Evolutionary conservation across 2,888 invertebrate species (phyloP).

Genomic region (Cordilura impudica): DNA sequence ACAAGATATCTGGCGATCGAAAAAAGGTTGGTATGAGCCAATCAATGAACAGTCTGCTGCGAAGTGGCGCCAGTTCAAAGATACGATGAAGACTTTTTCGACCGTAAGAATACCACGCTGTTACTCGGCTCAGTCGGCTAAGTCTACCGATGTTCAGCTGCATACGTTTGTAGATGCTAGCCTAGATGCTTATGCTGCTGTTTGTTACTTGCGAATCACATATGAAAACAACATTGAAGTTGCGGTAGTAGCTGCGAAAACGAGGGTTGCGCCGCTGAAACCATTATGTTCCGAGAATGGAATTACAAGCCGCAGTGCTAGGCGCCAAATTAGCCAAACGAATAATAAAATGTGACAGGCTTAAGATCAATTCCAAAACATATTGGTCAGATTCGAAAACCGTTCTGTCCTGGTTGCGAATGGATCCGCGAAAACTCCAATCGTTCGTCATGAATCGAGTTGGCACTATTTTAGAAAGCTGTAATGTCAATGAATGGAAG

Average conservation of each 20-base stretch:
- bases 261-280: slow-evolving; percentile 50
- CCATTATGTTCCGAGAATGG: slow-evolving; percentile 36
- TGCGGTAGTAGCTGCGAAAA: slow-evolving; percentile 31
- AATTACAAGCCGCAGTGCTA: slow-evolving; percentile 39
- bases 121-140: too few species aligned
- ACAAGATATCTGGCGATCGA: slow-evolving; percentile 31
- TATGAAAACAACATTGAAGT: slow-evolving; percentile 2
- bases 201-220: slow-evolving; percentile 12
- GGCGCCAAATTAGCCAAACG: slow-evolving; percentile 36
- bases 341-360: slow-evolving; percentile 35
- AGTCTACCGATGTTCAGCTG: too few species aligned
- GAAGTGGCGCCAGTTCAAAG: neutral
- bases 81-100: neutral
- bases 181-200: slow-evolving; percentile 5
- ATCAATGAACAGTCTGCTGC: neutral
- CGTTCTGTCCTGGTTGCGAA: slow-evolving; percentile 65
- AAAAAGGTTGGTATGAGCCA: neutral
- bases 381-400: slow-evolving; percentile 67
- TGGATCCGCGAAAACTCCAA: neutral
- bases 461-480: slow-evolving; percentile 11
- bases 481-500: slow-evolving; percentile 16
- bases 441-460: slow-evolving; percentile 5
- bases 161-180: slow-evolving; percentile 23
- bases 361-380: slow-evolving; percentile 37
- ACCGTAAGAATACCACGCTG: neutral